phyloP scores from a whole-genome alignment of 1,140 invertebrate species.

The Ptiloglossa arizonensis region DNA sequence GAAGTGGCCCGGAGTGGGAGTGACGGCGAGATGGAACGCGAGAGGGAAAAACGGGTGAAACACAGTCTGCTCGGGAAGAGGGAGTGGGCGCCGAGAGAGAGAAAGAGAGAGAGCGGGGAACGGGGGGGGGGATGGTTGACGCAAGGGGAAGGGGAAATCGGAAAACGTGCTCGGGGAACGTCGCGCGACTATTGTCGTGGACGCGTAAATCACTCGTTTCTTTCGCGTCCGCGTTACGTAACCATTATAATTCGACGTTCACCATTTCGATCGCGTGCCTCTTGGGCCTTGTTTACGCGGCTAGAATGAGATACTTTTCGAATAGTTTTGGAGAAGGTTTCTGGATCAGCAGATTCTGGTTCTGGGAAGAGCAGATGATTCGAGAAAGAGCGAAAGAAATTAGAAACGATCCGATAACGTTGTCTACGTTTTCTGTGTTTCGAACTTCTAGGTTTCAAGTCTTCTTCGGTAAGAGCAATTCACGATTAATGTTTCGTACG shows the following conservation, averaged over 20 bases:
- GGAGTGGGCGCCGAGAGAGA: background rate
- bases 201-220: conserved; percentile 72
- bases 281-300: too few species aligned
- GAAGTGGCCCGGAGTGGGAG: conserved; percentile 58
- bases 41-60: conserved; percentile 42
- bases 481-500: too few species aligned
- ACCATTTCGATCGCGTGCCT: conserved; percentile 24
- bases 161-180: conserved; percentile 56
- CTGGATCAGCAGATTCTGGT: too few species aligned
- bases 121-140: background rate
- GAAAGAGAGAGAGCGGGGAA: too few species aligned
- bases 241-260: conserved; percentile 57
- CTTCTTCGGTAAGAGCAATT: too few species aligned
- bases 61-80: conserved; percentile 4
- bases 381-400: too few species aligned
- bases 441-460: too few species aligned
- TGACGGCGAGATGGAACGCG: conserved; percentile 59
- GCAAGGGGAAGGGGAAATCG: conserved; percentile 5
- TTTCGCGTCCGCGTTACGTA: conserved; percentile 57
- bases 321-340: too few species aligned
- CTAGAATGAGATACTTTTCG: too few species aligned
- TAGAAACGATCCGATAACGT: too few species aligned
- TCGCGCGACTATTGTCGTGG: conserved; percentile 70
- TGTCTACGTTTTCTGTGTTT: too few species aligned
- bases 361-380: too few species aligned